Evolutionary conservation across 1,140 invertebrate species (phyloP), one percentile per base, ranked within the genome.

Genomic region (Arion vulgaris): DNA sequence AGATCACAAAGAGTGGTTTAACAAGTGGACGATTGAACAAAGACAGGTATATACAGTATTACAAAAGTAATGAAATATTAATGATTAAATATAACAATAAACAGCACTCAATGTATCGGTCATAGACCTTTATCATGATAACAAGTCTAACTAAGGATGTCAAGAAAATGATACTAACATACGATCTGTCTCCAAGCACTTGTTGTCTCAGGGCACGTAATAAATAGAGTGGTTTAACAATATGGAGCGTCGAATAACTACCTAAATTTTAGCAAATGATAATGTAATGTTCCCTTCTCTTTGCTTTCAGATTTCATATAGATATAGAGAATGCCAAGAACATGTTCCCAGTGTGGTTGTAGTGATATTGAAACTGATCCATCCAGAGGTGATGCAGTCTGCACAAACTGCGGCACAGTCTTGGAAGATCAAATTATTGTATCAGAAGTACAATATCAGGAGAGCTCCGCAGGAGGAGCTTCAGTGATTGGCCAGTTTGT

Each of bases 391-490:
- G 97, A 99, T 95, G 96, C 97, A 57, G 97, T 99, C 0, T 99
- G 98, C 93, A 99, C 96, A 49, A 95, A 95, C 87, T 99, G 98
- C 94, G 98, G 98, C 68, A 95, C 96, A 49, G 98, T 99, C 2
- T 91, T 99, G 4, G 98, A 99, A 91, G 97, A 99, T 87, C 97
- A 96, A 87, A 95, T 98, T 73, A 99, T 99, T 90, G 97, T 99
- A 38, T 96, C 96, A 5, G 98, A 99, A 92, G 95, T 98, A 75
- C 96, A 98, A 91, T 99, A 99, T 91, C 96, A 98, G 92, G 98
- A 99, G 92, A 96, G 96, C 91, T 95, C 96, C 32, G 95, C 96
- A 91, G 98, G 98, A 32, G 96, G 96, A 72, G 94, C 95, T 71
- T 96, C 95, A 83, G 95, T 96, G 26, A 95, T 98, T 84, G 98